Percentiles rank a stretch among this genome's conserved stretches.
Conservation (phyloP, 2,797 vertebrate species). For the Bryconaethiops microstoma region DNA sequence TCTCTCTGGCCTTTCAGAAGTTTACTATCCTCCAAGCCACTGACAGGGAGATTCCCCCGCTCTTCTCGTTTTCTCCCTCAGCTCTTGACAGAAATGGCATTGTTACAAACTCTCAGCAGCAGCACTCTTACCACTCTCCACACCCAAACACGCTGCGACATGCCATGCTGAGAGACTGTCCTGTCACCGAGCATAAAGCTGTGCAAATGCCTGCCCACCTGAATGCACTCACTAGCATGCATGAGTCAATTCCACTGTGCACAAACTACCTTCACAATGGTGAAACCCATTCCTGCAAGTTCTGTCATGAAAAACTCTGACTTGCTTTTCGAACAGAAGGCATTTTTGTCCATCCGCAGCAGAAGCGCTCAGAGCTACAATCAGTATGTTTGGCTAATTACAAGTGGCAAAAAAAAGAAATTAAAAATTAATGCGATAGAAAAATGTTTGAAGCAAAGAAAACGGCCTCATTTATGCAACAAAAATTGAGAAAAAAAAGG, state of each 20-base stretch:
- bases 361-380: not conserved
- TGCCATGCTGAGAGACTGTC: slow-evolving; percentile 10
- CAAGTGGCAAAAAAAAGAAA: not conserved
- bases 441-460: not conserved
- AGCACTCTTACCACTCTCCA: slow-evolving; percentile 30
- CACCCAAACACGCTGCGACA: slow-evolving; percentile 17
- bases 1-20: not conserved
- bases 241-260: not conserved
- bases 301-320: slow-evolving; percentile 7
- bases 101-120: slow-evolving; percentile 40
- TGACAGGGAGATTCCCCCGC: slow-evolving; percentile 32
- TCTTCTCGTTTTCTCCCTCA: slow-evolving; percentile 18
- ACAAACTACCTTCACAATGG: not conserved
- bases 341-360: not conserved
- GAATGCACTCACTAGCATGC: not conserved
- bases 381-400: slow-evolving; percentile 1
- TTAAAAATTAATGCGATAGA: not conserved
- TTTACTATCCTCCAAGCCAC: slow-evolving; percentile 2
- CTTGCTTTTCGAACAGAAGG: not conserved
- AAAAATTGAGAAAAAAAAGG: not conserved
- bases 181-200: slow-evolving; percentile 21
- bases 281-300: not conserved
- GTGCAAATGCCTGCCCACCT: slow-evolving; percentile 17
- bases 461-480: not conserved
- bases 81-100: slow-evolving; percentile 26